phyloP scores from a whole-genome alignment of 2,888 invertebrate genomes.

The Cheilosia vulpina region DNA sequence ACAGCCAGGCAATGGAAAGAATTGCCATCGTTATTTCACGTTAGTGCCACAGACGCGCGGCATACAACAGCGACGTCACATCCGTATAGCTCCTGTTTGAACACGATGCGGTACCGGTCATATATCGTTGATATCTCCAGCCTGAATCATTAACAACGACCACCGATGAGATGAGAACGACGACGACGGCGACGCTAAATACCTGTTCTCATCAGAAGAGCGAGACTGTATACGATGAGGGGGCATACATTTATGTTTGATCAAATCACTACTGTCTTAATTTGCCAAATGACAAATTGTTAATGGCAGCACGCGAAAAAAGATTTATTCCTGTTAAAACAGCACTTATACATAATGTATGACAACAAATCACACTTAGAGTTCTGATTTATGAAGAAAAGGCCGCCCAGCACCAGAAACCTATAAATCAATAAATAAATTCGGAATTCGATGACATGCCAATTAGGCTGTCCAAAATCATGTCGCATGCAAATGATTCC shows the following conservation, averaged over 20 bases:
- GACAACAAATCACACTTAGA: slow-evolving; percentile 23
- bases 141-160: slow-evolving; percentile 10
- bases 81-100: slow-evolving; percentile 43
- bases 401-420: slow-evolving; percentile 4
- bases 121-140: slow-evolving; percentile 28
- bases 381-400: slow-evolving; percentile 46
- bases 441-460: slow-evolving; percentile 55
- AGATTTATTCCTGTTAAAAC: slow-evolving; percentile 40
- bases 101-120: slow-evolving; percentile 24
- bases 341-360: slow-evolving; percentile 3
- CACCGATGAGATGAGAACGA: neutral
- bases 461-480: slow-evolving; percentile 51
- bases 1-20: slow-evolving; percentile 54
- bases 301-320: slow-evolving; percentile 32
- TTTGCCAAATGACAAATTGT: slow-evolving; percentile 65
- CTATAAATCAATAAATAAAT: slow-evolving; percentile 65
- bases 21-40: slow-evolving; percentile 30
- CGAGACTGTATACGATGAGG: neutral
- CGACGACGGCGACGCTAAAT: neutral
- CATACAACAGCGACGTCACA: slow-evolving; percentile 32
- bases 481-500: slow-evolving; percentile 44
- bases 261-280: slow-evolving; percentile 58
- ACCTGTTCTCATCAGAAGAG: slow-evolving; percentile 13
- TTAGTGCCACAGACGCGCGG: slow-evolving; percentile 15
- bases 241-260: slow-evolving; percentile 16